phyloP scores from a whole-genome alignment of 2,888 invertebrate species.

The Drosophila emarginata region DNA sequence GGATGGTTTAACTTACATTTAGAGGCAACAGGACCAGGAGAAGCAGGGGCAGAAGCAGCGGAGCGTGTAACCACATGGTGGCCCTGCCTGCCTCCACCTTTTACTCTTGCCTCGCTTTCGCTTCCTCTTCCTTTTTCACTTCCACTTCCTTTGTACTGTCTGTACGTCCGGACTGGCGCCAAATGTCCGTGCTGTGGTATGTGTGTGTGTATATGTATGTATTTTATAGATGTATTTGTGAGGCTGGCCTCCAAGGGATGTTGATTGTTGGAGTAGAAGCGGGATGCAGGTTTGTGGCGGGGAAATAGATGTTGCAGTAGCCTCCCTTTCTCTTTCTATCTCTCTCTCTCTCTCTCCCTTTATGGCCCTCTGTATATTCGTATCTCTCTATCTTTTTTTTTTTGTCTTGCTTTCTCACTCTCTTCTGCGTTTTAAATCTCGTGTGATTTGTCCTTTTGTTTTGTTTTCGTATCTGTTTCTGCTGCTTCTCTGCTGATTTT shows the following conservation, averaged over 20 bases:
- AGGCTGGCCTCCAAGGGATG: constrained; percentile 8
- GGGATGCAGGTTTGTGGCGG: constrained; percentile 2
- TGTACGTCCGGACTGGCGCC: constrained; percentile 50
- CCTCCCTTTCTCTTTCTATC: constrained; percentile 9
- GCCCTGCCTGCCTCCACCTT: constrained; percentile 23
- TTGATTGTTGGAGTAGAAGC: constrained; percentile 3
- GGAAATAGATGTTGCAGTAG: constrained; percentile 2
- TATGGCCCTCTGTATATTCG: background rate
- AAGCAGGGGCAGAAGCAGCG: constrained; percentile 40
- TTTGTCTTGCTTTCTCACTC: background rate
- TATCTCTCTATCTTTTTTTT: constrained; percentile 21
- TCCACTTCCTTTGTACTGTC: constrained; percentile 11
- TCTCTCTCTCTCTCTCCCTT: constrained; percentile 17
- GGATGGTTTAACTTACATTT: constrained; percentile 39
- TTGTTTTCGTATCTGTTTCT: constrained; percentile 38
- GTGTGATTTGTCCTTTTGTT: constrained; percentile 49
- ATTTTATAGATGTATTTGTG: no score
- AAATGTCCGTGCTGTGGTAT: constrained; percentile 47
- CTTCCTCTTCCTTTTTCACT: constrained; percentile 27
- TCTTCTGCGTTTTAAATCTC: constrained; percentile 22
- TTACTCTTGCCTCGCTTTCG: constrained; percentile 11
- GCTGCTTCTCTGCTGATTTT: constrained; percentile 36
- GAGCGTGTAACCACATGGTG: constrained; percentile 56
- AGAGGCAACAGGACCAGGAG: constrained; percentile 46
- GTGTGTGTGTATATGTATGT: constrained; percentile 25